phyloP scores from a whole-genome alignment of 2,113 vertebrate species.

The Eublepharis macularius region DNA sequence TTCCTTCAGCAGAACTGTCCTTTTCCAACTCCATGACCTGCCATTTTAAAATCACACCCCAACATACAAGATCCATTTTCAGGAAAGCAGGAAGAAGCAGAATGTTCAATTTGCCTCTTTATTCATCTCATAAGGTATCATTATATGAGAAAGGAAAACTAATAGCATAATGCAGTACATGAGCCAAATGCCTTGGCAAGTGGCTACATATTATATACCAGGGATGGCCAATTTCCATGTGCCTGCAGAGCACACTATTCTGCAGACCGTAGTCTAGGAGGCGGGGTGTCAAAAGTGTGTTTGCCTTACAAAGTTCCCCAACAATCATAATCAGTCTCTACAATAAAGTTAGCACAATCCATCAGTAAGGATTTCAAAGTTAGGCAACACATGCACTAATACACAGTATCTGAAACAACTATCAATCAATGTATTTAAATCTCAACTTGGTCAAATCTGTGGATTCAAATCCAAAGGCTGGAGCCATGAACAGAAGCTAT shows the following conservation, averaged over 20 bases:
- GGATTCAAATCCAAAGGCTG: no score
- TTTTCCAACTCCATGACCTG: constrained; percentile 24
- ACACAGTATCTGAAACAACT: no score
- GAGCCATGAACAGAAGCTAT: no score
- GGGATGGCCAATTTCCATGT: background rate
- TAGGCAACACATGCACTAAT: background rate
- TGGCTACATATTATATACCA: background rate
- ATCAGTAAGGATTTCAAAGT: background rate
- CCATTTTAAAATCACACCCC: constrained; percentile 5
- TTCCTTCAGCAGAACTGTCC: constrained; percentile 31
- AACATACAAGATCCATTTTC: constrained; percentile 30
- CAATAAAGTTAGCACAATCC: background rate
- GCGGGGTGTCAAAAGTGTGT: background rate
- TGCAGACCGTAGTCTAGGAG: background rate
- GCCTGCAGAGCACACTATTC: background rate
- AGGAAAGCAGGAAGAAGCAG: constrained; percentile 2
- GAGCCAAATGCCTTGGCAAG: constrained; percentile 16
- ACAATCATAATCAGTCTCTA: background rate
- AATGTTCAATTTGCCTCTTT: background rate
- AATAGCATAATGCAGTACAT: background rate
- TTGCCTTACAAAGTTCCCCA: background rate
- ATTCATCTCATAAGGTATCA: constrained; percentile 23
- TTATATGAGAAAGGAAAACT: constrained; percentile 33
- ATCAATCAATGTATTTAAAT: no score
- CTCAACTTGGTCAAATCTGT: no score